Percentiles rank a stretch among this genome's conserved stretches.
Conservation (phyloP, 1,140 invertebrate genomes). For the Scaptodrosophila lebanonensis region DNA sequence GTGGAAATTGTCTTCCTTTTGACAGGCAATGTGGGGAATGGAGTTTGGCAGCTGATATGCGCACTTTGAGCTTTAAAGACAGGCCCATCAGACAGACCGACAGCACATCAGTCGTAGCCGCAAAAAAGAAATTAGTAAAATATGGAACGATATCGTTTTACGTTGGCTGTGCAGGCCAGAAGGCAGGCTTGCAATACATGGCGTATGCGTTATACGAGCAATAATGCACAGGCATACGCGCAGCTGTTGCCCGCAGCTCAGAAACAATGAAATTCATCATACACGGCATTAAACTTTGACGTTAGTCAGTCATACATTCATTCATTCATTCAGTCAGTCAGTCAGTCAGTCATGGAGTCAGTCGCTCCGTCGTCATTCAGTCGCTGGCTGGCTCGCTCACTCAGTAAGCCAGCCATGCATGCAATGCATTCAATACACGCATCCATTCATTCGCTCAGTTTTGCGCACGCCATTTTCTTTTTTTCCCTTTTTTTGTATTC, state of each 20-base stretch:
- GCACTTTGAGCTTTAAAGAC: conserved; percentile 3
- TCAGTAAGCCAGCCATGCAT: conserved; percentile 25
- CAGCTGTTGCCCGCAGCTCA: background rate
- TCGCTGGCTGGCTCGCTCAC: conserved; percentile 1
- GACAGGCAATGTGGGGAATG: background rate
- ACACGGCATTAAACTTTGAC: conserved; percentile 20
- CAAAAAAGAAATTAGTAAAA: no score
- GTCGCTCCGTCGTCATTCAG: conserved; percentile 34
- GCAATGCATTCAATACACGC: conserved; percentile 23
- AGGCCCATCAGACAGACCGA: conserved; percentile 2
- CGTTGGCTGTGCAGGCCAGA: no score
- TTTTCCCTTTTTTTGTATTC: conserved; percentile 3
- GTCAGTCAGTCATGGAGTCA: conserved; percentile 28
- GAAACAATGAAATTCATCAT: conserved; percentile 32
- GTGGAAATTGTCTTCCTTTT: conserved; percentile 35
- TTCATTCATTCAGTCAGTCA: conserved; percentile 9
- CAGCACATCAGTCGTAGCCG: no score
- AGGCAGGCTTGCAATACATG: no score
- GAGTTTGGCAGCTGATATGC: no score
- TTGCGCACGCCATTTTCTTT: background rate
- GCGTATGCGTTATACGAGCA: no score
- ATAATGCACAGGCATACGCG: background rate
- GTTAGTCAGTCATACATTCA: conserved; percentile 18
- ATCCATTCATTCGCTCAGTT: background rate
- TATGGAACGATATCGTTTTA: no score